Percentiles rank a stretch among this genome's conserved stretches.
phyloP scores from a whole-genome alignment of 2,797 vertebrate species.

The Tamandua tetradactyla region DNA sequence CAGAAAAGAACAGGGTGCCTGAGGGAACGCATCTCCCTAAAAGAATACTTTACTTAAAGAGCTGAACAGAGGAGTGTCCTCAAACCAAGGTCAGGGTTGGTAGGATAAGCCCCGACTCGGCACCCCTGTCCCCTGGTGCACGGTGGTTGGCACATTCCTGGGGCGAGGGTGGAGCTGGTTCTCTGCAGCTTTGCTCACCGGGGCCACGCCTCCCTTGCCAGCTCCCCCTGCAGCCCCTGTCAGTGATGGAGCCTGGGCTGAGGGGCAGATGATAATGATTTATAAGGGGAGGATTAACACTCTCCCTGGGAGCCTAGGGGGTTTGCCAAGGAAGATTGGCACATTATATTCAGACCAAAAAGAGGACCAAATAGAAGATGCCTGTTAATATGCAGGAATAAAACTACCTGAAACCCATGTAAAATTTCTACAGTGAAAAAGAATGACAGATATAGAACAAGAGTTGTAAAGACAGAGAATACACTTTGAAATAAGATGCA shows the following conservation, averaged over 20 bases:
- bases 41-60: background rate
- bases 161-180: no score
- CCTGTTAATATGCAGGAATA: background rate
- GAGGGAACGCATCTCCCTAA: background rate
- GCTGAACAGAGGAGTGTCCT: background rate
- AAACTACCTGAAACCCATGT: background rate
- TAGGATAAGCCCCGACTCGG: no score
- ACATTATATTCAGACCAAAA: no score
- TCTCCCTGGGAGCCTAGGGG: no score
- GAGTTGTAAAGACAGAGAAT: background rate
- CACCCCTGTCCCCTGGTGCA: background rate
- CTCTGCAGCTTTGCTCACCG: accelerated
- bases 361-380: background rate
- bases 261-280: no score
- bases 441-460: background rate
- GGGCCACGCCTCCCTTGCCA: accelerated
- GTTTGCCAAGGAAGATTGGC: background rate
- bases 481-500: background rate
- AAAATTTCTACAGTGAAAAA: background rate
- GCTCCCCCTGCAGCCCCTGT: background rate
- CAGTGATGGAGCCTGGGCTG: background rate
- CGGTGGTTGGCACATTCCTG: no score
- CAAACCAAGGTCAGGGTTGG: background rate
- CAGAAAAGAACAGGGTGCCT: no score
- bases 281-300: background rate